phyloP scores from a whole-genome alignment of 2,113 vertebrate genomes.

The Hydropotes inermis region DNA sequence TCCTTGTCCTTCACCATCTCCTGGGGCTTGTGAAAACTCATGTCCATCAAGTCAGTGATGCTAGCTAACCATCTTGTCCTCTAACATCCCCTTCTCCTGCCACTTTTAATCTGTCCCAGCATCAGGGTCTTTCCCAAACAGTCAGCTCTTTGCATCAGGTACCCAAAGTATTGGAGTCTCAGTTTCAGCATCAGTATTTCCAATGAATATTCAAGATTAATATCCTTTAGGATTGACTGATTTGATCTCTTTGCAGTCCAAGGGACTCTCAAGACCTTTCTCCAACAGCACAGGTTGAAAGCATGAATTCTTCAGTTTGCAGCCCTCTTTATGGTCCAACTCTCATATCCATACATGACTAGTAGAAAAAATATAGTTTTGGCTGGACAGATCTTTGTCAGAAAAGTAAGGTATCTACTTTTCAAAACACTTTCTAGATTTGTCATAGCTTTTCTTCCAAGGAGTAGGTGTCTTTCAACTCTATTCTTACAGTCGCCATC shows the following conservation, averaged over 20 bases:
- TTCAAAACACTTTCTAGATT: not conserved
- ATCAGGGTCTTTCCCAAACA: not conserved
- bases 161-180: not conserved
- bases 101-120: not conserved
- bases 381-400: not conserved
- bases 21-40: not conserved
- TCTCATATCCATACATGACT: not conserved
- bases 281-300: not conserved
- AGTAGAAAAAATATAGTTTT: not conserved
- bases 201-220: not conserved
- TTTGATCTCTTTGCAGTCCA: not conserved
- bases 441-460: not conserved
- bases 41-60: not conserved
- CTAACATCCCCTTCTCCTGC: not conserved
- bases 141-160: not conserved
- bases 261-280: not conserved
- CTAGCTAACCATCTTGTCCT: not conserved
- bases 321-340: not conserved
- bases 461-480: not conserved
- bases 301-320: not conserved
- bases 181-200: not conserved
- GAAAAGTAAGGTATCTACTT: not conserved
- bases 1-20: not conserved
- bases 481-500: not conserved
- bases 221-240: not conserved